Evolutionary conservation across 2,888 invertebrate species (phyloP), one percentile per base, ranked within the genome.

Genomic region (Parascotia fuliginaria): DNA sequence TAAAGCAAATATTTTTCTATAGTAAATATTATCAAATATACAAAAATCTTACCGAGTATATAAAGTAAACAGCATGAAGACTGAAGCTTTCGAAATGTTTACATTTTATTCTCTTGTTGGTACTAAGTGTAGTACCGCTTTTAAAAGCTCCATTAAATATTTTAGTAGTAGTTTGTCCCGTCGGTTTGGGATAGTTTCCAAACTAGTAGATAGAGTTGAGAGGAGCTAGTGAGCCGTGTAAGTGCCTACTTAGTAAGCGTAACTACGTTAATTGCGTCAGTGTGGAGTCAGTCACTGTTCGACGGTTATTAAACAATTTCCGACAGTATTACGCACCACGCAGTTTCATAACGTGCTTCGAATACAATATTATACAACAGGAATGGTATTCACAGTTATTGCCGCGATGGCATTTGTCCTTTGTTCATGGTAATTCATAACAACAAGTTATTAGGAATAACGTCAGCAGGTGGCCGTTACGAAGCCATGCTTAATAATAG

Each of bases 381-480:
- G 36, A 34, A 45, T 58, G 58, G 60, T 58, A 60, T 63, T 65
- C 58, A 33, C 46, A 42, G 54, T 60, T 60, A 70, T 67, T 67
- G 55, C 70, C 52, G 52, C 50, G 32, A 52, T 52, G 70, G 64
- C 47, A 63, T 70, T 63, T 53, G 49, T 57, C 57, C 60, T 67
- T 67, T 66, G 57, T 70, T 66, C 64, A 57, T 59, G 54, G 52
- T 70, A 48, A 63, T 63, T 52, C 48, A 39, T 40, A 33, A 44
- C 49, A 36, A 57, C 38, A 55, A 51, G 50, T 55, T 65, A 65
- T 61, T 69, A 61, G 48, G 29, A 29, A 48, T 65, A 62, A 65
- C 50, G 55, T 65, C 61, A 69, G 28, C 61, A 65, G 27, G 15
- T 24, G 12, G 34, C 15, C 12, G 9, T 28, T 31, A 13, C 9